Evolutionary conservation across 1,140 invertebrate species (phyloP), one percentile per base, ranked within the genome.

Genomic region (Saccostrea glomerata): DNA sequence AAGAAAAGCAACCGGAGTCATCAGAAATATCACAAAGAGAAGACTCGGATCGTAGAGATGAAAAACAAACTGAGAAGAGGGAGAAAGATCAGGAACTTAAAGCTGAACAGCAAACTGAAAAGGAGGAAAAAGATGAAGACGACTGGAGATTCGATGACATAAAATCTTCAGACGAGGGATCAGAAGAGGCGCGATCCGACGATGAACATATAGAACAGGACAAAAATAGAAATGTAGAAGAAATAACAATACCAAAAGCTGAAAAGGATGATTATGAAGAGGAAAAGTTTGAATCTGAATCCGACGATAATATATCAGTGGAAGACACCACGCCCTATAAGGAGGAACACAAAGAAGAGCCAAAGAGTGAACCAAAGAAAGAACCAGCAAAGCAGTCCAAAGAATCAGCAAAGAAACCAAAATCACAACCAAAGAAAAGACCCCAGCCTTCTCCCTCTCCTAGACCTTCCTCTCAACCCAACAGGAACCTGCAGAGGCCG

Each of bases 311-410:
- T 30, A 73, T 73, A 25, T 73, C 66, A 73, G 87, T 30, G 60
- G 13, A 88, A 23, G 82, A 88, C 54, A 70, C 17, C 23, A 66
- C 85, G 47, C 36, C 20, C 12, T 63, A 88, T 2, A 47, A 86
- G n/a, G 54, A 77, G 20, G 66, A 23, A 36, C 40, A 54, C 6
- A n/a, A 88, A 25, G 30, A 40, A 11, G 58, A 85, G 82, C 54
- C 66, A n/a, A 36, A 56, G 12, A 40, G 85, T 73, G 84, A 73
- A 55, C 17, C 84, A 11, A 63, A 55, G 73, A 73, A 87, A 58
- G 56, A 85, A 88, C 36, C 77, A 58, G 73, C 20, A 77, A 87
- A 56, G 13, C 73, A 84, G 23, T 84, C 47, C 77, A 84, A 36
- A 58, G 56, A 70, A 60, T 25, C 23, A 30, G 25, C 23, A 54